phyloP scores from a whole-genome alignment of 2,113 vertebrate species.

The Galemys pyrenaicus region DNA sequence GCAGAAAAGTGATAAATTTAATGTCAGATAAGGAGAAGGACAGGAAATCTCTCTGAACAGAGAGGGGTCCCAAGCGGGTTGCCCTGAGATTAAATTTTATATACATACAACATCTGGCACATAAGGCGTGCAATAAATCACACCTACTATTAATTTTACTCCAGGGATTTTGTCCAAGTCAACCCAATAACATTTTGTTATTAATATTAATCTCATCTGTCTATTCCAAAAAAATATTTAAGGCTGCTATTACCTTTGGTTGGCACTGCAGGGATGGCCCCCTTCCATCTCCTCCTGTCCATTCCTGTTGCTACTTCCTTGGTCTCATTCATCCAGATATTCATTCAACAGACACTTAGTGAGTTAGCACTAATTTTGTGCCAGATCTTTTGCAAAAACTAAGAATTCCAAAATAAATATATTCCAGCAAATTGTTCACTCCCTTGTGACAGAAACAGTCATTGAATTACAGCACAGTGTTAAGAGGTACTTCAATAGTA shows the following conservation, averaged over 20 bases:
- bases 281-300: neutral
- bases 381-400: slow-evolving; percentile 24
- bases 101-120: slow-evolving; percentile 29
- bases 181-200: slow-evolving; percentile 64
- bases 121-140: slow-evolving; percentile 4
- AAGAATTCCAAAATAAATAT: slow-evolving; percentile 2
- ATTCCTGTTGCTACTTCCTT: neutral
- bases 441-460: neutral
- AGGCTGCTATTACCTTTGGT: slow-evolving; percentile 35
- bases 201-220: slow-evolving; percentile 73
- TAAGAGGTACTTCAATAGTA: neutral
- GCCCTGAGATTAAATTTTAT: neutral
- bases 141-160: slow-evolving; percentile 45
- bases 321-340: neutral
- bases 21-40: too few relatives aligned
- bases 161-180: slow-evolving; percentile 59
- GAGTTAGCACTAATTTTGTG: neutral
- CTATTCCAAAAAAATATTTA: slow-evolving; percentile 53
- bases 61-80: too few relatives aligned
- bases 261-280: slow-evolving; percentile 20
- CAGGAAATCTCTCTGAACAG: too few relatives aligned
- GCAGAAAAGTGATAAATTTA: too few relatives aligned
- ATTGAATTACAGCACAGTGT: neutral
- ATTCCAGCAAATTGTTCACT: neutral
- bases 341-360: slow-evolving; percentile 13